Evolutionary conservation across 2,113 vertebrate genomes (phyloP), one percentile per base, ranked within the genome.

Genomic region (Lamprologus tigripictilis): DNA sequence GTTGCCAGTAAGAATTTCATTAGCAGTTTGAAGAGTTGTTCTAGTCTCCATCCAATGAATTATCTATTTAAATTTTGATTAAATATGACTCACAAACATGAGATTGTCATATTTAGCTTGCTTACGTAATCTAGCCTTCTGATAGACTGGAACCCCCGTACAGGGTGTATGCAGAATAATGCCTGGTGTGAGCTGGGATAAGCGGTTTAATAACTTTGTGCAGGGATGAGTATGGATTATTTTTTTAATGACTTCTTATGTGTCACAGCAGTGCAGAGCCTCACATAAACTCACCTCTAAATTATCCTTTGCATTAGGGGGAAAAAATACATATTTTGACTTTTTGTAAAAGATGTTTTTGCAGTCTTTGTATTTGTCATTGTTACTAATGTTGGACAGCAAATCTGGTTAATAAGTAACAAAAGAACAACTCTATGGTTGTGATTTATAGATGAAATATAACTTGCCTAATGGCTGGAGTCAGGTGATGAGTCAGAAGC

Each of bases 211-310:
- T 86, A 89, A 68, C 23, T 16, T 78, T 80, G 49, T 85, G 58
- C 58, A 21, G 83, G 88, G 47, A 87, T 86, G 37, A 82, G 89
- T 86, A n/a, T 88, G 83, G 89, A 93, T 94, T 86, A 88, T 80
- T 92, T 85, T 85, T 91, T 81, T 86, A 88, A 86, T 88, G 82
- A 89, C 84, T 88, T 89, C 33, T 81, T 53, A 88, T 80, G 86
- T 81, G 35, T 81, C 55, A 88, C 68, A 80, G 26, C 51, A 79
- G 68, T 63, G 54, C 61, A 81, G 40, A 84, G 40, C 57, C 66
- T 19, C 19, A 5, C 11, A 57, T 16, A 28, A 23, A 66, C 17
- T 37, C 31, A 26, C 53, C 19, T 82, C 14, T 42, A 61, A 23
- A 82, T 42, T 21, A 37, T 11, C 26, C n/a, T 37, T 6, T 16